Conservation (phyloP, 2,797 vertebrate genomes). For the Acomys russatus region DNA sequence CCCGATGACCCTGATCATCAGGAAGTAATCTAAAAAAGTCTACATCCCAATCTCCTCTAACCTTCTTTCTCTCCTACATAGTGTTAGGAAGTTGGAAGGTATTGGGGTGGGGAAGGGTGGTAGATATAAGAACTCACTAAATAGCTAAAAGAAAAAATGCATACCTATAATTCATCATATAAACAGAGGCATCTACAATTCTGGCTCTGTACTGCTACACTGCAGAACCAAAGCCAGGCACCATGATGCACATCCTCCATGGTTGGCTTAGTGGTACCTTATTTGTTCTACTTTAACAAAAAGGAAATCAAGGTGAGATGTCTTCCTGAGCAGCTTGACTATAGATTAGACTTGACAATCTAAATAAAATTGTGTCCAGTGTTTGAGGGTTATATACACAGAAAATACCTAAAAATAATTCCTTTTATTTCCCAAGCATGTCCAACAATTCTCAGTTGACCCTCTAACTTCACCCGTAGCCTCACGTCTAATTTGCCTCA, state of each 20-base stretch:
- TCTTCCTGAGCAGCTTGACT: constrained; percentile 71
- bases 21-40: no score
- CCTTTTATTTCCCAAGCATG: constrained; percentile 55
- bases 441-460: constrained; percentile 52
- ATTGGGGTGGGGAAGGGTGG: no score
- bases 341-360: constrained; percentile 68
- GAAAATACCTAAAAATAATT: constrained; percentile 61
- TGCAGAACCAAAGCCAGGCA: background rate
- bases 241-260: background rate
- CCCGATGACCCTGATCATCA: no score
- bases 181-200: background rate
- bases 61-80: no score
- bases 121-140: no score
- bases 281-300: constrained; percentile 57
- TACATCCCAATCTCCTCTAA: no score
- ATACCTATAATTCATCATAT: background rate
- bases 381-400: constrained; percentile 52
- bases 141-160: no score
- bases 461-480: constrained; percentile 50
- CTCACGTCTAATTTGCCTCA: constrained; percentile 40
- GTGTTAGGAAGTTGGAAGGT: no score
- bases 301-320: constrained; percentile 53
- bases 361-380: constrained; percentile 60
- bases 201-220: background rate
- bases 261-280: background rate